These are phyloP conservation scores for Scrobipalpa atriplicella DNA, from an alignment of 2,888 invertebrate species.

Conservation along the genomic window DNA sequence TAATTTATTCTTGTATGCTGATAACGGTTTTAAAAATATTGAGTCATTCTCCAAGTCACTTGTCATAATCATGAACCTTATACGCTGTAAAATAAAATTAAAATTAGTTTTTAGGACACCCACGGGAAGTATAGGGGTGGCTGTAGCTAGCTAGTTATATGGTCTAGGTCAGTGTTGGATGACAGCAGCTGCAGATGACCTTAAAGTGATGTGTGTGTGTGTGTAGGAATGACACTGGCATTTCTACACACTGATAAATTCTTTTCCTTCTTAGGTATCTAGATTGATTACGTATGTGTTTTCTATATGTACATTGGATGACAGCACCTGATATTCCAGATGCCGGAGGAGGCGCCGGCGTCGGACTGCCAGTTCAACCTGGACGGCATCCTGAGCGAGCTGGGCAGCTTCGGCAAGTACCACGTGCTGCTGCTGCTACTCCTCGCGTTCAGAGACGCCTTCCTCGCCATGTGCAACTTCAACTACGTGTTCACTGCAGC, in stretches of 20 bases:
- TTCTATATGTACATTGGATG: background rate
- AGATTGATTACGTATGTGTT: too few relatives aligned
- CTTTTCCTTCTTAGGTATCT: background rate
- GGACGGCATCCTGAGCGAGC: constrained; percentile 75
- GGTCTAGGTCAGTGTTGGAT: too few relatives aligned
- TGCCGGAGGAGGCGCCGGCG: constrained; percentile 45
- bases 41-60: background rate
- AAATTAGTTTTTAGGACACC: too few relatives aligned
- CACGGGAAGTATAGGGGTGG: too few relatives aligned
- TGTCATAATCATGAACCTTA: background rate
- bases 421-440: constrained; percentile 79
- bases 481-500: constrained; percentile 83
- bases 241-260: too few relatives aligned
- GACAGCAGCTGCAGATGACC: too few relatives aligned
- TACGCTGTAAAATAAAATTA: too few relatives aligned
- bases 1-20: constrained; percentile 20
- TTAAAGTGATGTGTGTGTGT: too few relatives aligned
- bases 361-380: constrained; percentile 63
- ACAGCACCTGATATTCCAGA: constrained; percentile 38
- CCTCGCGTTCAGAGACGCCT: constrained; percentile 81
- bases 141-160: too few relatives aligned
- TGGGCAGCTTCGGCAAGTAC: constrained; percentile 83
- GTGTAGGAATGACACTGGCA: too few relatives aligned
- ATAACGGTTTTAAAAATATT: constrained; percentile 6
- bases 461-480: constrained; percentile 78